Evolutionary conservation across 2,113 vertebrate genomes (phyloP), one percentile per base, ranked within the genome.

Genomic region (Nesoenas mayeri): DNA sequence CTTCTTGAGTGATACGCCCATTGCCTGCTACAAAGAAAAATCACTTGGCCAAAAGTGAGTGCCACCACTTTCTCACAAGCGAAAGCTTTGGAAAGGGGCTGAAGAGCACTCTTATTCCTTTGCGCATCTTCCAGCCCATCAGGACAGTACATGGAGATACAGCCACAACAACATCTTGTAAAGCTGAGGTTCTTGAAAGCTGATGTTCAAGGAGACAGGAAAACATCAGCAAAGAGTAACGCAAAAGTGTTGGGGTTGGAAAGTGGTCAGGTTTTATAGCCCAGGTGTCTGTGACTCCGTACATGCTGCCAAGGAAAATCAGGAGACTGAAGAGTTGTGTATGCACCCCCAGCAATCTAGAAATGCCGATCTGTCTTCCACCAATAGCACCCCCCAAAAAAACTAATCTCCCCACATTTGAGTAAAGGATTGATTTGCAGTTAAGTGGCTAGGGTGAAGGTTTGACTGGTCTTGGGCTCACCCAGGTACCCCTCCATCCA

Each of bases 321-420:
- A 36, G 67, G 93, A 50, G 15, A 51, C 19, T 74, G 84, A 69
- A 61, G 83, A 72, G 91, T 40, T 84, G 58, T 44, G 34, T 31
- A 22, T n/a, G 42, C 20, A 83, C 31, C 79, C 69, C 75, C 65
- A 72, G 89, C 96, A 96, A 96, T 18, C 47, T 77, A 93, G 82
- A 96, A 97, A 83, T 75, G 15, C 50, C 89, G 53, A 85, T 66
- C 87, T 75, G 24, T 40, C 50, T 61, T 72, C 93, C 94, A 44
- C 61, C 88, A 65, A 47, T 22, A 78, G 44, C 25, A 44, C 40
- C 70, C 47, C 89, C 38, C 89, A 85, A 93, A 97, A 69, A 31
- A 6, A 10, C 31, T n/a, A 18, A 16, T 70, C 42, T 91, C 34
- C 32, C 65, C 25, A 16, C 1, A 0, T 93, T 70, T 69, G 74